These are phyloP conservation scores for Cyphomyrmex costatus DNA, from an alignment of 1,140 invertebrate genomes.

Conservation along the genomic window DNA sequence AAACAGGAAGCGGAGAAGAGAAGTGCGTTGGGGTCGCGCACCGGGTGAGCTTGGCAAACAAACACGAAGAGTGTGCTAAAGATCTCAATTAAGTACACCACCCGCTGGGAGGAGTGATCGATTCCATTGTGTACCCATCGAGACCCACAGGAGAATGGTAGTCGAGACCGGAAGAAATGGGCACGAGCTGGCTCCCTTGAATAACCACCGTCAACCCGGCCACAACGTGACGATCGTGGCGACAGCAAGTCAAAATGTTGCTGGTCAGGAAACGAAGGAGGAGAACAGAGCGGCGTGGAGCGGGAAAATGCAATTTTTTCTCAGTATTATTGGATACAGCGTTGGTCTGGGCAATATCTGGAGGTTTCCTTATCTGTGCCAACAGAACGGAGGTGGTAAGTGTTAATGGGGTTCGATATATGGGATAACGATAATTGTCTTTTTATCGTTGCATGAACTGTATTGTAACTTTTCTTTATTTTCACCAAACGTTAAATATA, in stretches of 20 bases:
- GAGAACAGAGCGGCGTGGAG: slow-evolving; percentile 92
- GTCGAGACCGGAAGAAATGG: slow-evolving; percentile 89
- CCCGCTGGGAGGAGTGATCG: slow-evolving; percentile 22
- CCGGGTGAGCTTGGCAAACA: not conserved
- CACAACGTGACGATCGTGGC: slow-evolving; percentile 83
- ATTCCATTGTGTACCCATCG: slow-evolving; percentile 5
- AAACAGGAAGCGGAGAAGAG: slow-evolving; percentile 27
- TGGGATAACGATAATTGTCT: too few species aligned
- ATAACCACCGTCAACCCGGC: slow-evolving; percentile 86
- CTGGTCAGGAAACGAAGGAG: slow-evolving; percentile 83
- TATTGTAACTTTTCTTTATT: too few species aligned
- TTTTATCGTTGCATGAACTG: too few species aligned
- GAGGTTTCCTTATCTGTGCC: slow-evolving; percentile 98
- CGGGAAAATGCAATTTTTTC: slow-evolving; percentile 95
- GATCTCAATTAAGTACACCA: slow-evolving; percentile 32
- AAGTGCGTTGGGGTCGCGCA: slow-evolving; percentile 2
- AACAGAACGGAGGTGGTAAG: slow-evolving; percentile 97
- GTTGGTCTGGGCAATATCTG: slow-evolving; percentile 97
- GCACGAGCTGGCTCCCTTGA: slow-evolving; percentile 93
- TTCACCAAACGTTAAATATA: too few species aligned
- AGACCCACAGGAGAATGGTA: slow-evolving; percentile 79
- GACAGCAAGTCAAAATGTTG: slow-evolving; percentile 85
- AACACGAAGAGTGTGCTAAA: not conserved
- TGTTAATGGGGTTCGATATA: slow-evolving; percentile 62
- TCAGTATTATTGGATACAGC: slow-evolving; percentile 96